Conservation (phyloP, 2,113 vertebrate genomes). For the Cranoglanis bouderius region DNA sequence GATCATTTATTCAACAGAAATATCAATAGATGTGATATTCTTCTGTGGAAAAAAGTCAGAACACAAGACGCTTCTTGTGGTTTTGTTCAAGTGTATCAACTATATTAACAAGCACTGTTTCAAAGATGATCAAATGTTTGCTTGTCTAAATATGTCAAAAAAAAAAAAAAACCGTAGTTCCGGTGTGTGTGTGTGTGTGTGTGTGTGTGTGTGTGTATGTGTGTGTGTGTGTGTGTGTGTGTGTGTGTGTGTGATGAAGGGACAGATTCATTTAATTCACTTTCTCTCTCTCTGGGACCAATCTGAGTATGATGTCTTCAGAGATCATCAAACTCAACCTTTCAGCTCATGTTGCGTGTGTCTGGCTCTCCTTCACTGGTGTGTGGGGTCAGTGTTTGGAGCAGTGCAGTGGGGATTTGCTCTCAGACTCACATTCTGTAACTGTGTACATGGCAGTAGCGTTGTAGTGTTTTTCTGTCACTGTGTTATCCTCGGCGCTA, state of each 20-base stretch:
- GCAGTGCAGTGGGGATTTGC: not conserved
- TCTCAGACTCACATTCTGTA: not conserved
- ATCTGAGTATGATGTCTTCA: not conserved
- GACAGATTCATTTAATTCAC: no score
- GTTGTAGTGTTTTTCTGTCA: not conserved
- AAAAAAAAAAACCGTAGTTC: not conserved
- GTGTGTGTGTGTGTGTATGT: constrained; percentile 23
- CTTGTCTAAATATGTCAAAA: no score
- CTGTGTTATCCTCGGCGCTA: not conserved
- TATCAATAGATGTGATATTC: no score
- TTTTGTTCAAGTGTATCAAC: no score
- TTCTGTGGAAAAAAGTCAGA: no score
- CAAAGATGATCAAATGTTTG: no score
- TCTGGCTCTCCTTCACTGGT: constrained; percentile 2
- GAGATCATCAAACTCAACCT: constrained; percentile 1
- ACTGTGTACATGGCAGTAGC: not conserved
- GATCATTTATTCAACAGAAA: no score
- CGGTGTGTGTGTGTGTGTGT: constrained; percentile 9
- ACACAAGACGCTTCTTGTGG: no score
- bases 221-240: constrained; percentile 6
- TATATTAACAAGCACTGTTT: no score
- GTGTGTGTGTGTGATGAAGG: not conserved
- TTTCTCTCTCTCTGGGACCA: not conserved
- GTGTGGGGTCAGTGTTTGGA: constrained; percentile 19
- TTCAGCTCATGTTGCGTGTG: constrained; percentile 16